phyloP scores from a whole-genome alignment of 2,113 vertebrate genomes.

The Austrofundulus limnaeus region DNA sequence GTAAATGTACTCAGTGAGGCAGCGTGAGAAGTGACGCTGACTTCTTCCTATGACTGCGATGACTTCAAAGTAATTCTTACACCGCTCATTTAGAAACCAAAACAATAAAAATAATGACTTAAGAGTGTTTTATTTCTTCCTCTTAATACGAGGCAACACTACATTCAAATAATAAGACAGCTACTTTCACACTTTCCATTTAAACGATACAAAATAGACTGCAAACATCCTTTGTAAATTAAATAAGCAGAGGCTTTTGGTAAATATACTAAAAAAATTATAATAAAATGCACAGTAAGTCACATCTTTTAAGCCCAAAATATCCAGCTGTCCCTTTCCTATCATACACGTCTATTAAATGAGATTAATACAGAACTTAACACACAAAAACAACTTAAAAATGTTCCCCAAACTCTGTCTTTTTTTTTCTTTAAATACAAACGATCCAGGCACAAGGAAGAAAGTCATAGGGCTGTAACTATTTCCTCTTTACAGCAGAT shows the following conservation, averaged over 20 bases:
- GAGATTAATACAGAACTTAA: constrained; percentile 21
- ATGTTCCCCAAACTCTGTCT: constrained; percentile 28
- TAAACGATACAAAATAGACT: constrained; percentile 53
- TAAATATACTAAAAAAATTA: constrained; percentile 31
- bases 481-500: constrained; percentile 51
- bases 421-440: constrained; percentile 33
- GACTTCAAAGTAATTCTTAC: neutral
- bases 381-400: constrained; percentile 29
- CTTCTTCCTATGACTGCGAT: neutral
- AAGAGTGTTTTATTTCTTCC: constrained; percentile 47
- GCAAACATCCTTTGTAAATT: constrained; percentile 50
- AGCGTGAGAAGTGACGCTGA: constrained; percentile 24
- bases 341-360: constrained; percentile 28
- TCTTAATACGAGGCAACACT: constrained; percentile 49
- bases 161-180: constrained; percentile 56
- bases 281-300: constrained; percentile 38
- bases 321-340: constrained; percentile 41
- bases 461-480: constrained; percentile 32
- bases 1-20: neutral
- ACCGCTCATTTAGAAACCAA: neutral
- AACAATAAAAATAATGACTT: constrained; percentile 21
- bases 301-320: constrained; percentile 29
- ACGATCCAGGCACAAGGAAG: constrained; percentile 66
- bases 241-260: constrained; percentile 47
- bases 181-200: constrained; percentile 41